These are phyloP conservation scores for Ecliptopera silaceata DNA, from an alignment of 2,888 invertebrate genomes.

Conservation along the genomic window DNA sequence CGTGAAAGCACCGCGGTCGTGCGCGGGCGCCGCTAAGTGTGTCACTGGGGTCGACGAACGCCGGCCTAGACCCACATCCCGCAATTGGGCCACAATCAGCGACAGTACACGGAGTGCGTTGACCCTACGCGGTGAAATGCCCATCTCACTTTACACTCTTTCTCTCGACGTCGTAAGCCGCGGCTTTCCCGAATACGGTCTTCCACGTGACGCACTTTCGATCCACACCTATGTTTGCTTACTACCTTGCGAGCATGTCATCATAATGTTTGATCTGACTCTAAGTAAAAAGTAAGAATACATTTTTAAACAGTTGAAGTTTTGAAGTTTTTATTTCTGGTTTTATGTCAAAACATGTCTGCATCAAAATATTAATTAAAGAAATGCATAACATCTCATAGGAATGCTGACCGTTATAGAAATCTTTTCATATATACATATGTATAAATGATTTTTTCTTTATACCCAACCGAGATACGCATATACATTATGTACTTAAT, in stretches of 20 bases:
- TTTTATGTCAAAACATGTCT: too few relatives aligned
- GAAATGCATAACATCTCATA: neutral
- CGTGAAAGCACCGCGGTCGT: slow-evolving; percentile 76
- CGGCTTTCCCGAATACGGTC: slow-evolving; percentile 66
- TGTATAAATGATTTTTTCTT: too few relatives aligned
- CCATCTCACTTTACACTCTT: slow-evolving; percentile 81
- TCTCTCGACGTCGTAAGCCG: slow-evolving; percentile 67
- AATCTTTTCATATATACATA: neutral
- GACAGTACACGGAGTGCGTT: slow-evolving; percentile 80
- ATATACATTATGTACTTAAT: too few relatives aligned
- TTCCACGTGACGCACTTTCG: slow-evolving; percentile 35
- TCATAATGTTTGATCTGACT: neutral
- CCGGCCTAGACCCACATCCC: slow-evolving; percentile 83
- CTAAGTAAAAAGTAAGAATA: slow-evolving; percentile 3
- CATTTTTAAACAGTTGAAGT: neutral
- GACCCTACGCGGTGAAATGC: slow-evolving; percentile 81
- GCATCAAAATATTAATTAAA: neutral
- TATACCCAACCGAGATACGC: too few relatives aligned
- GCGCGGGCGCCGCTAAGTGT: slow-evolving; percentile 76
- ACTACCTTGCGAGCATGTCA: too few relatives aligned
- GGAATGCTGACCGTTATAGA: neutral
- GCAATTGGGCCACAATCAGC: slow-evolving; percentile 83
- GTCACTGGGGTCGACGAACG: slow-evolving; percentile 82
- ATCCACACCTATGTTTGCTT: slow-evolving; percentile 14
- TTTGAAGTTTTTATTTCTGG: too few relatives aligned